These are phyloP conservation scores for Drusus annulatus DNA, from an alignment of 1,140 invertebrate species.

Conservation along the genomic window DNA sequence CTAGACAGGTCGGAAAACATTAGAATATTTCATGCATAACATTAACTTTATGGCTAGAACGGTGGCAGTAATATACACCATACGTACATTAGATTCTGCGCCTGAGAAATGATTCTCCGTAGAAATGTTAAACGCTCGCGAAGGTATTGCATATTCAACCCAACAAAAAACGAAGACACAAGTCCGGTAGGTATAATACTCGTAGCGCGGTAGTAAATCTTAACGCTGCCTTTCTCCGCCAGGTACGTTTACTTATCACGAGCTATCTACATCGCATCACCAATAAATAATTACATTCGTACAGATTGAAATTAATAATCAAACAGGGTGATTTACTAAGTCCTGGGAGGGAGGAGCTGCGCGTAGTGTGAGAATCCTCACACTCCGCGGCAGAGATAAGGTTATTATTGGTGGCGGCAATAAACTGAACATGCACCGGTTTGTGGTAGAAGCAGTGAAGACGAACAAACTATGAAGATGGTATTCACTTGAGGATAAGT, in stretches of 20 bases:
- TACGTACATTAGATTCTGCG: constrained; percentile 21
- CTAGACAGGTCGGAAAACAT: too few species aligned
- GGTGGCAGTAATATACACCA: not conserved
- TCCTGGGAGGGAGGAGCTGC: not conserved
- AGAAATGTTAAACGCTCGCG: constrained; percentile 26
- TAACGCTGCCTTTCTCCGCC: not conserved
- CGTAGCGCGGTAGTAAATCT: too few species aligned
- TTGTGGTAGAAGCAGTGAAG: too few species aligned
- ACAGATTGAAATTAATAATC: constrained; percentile 24
- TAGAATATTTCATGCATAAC: not conserved
- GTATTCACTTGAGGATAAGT: too few species aligned
- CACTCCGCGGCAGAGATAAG: not conserved
- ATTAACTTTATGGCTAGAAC: not conserved
- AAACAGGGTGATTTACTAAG: constrained; percentile 13
- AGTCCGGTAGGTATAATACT: not conserved
- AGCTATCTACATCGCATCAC: constrained; percentile 25
- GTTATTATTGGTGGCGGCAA: constrained; percentile 30
- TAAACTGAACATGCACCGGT: constrained; percentile 32
- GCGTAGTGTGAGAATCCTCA: constrained; percentile 12
- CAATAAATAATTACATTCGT: not conserved
- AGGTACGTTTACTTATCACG: not conserved
- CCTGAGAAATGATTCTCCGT: constrained; percentile 28
- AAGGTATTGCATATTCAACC: constrained; percentile 38
- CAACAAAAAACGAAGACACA: constrained; percentile 27
- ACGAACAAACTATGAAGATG: too few species aligned